Percentiles rank a stretch among this genome's conserved stretches.
phyloP scores from a whole-genome alignment of 2,888 invertebrate species.

The Spisula subtruncata region DNA sequence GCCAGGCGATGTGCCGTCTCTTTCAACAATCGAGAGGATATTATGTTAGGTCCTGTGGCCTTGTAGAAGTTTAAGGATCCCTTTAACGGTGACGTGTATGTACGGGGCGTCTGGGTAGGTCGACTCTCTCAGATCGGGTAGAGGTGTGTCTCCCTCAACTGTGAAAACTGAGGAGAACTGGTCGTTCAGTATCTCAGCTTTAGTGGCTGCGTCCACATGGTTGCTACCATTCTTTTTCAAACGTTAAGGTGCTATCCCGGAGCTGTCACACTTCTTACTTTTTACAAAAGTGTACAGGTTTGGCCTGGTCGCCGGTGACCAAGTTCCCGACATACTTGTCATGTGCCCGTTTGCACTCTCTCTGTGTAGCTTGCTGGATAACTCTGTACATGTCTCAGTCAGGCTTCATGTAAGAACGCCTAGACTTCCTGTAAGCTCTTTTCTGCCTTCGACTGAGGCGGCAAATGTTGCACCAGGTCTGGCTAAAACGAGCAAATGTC shows the following conservation, averaged over 20 bases:
- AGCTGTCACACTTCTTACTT: slow-evolving; percentile 5
- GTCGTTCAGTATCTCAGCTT: slow-evolving; percentile 28
- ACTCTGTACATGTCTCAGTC: slow-evolving; percentile 44
- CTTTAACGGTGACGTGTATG: neutral
- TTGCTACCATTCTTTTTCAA: slow-evolving; percentile 26
- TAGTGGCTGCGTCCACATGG: neutral
- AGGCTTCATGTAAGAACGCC: neutral
- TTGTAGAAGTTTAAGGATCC: slow-evolving; percentile 42
- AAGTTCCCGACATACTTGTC: slow-evolving; percentile 38
- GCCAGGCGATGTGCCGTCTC: slow-evolving; percentile 37
- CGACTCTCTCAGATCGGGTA: neutral
- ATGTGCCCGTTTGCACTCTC: slow-evolving; percentile 28
- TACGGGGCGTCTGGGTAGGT: neutral
- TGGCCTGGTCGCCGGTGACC: slow-evolving; percentile 38
- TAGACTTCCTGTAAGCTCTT: slow-evolving; percentile 33
- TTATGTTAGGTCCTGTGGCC: slow-evolving; percentile 39
- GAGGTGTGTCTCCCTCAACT: too few species aligned
- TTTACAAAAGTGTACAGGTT: slow-evolving; percentile 36
- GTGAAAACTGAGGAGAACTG: too few species aligned
- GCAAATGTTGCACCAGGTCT: slow-evolving; percentile 25
- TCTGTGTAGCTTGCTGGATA: neutral
- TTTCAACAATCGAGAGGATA: slow-evolving; percentile 33
- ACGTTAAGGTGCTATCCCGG: neutral
- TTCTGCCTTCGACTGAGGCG: slow-evolving; percentile 25
- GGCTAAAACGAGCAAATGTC: slow-evolving; percentile 17